Evolutionary conservation across 2,888 invertebrate species (phyloP), one percentile per base, ranked within the genome.

Genomic region (Ectemnius cavifrons): DNA sequence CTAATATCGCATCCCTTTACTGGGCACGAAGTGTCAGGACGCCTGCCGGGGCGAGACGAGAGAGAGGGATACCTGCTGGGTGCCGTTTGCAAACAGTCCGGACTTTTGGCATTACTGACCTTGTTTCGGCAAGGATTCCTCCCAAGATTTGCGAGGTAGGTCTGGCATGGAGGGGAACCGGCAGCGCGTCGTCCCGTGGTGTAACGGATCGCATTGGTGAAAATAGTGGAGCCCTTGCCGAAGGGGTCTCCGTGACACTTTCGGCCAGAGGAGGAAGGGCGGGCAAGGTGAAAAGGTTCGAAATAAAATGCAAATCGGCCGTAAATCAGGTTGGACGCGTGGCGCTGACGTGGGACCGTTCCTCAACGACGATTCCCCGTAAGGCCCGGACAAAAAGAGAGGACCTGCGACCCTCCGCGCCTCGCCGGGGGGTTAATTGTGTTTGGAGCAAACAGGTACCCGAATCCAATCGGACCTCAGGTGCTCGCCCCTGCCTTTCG

Each of bases 381-480:
- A 23, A 71, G 58, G 61, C 20, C 11, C 16, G 52, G 16, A 57
- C 65, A 69, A 71, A 64, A 63, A 37, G 46, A 65, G 63, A 37
- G 37, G 60, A 66, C 63, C 65, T 62, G 28, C 58, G 65, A 65
- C 66, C 78, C 84, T 52, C 84, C 11, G 64, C 71, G 52, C 52
- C 16, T 52, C 52, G 16, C 52, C 52, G 64, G 84, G 85, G 80
- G 81, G 84, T 78, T 87, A 85, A 88, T 86, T 81, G 83, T 86
- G 85, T 86, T 87, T 85, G 82, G 82, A 78, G 75, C 71, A 80
- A 82, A 85, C 85, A 87, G 84, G 84, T 81, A 87, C 79, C 70
- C 76, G 76, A 56, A 59, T 64, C 63, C 59, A 78, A 79, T 79
- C 68, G 74, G 64, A 52, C 16, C 70, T 79, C 78, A 73, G 79